Evolutionary conservation across 2,797 vertebrate species (phyloP).

Genomic region (Tympanoctomys barrerae): DNA sequence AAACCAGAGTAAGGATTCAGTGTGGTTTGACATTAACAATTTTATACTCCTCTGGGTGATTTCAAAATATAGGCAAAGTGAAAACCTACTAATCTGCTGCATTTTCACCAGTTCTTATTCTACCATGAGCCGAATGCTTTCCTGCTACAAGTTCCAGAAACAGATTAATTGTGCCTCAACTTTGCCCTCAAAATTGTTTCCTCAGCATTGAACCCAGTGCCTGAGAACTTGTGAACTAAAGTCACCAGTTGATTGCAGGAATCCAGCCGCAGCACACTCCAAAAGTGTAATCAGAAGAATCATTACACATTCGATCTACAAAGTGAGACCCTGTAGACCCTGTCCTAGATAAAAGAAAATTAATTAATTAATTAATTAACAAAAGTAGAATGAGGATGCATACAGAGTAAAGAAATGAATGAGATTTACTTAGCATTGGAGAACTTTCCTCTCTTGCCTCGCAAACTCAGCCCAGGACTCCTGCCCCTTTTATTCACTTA

Average conservation of each 20-base stretch:
- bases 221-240: background rate
- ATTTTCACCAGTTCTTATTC: background rate
- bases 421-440: background rate
- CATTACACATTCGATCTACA: too few species aligned
- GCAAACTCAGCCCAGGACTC: background rate
- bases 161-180: background rate
- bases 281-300: background rate
- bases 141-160: background rate
- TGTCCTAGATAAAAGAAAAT: too few species aligned
- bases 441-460: background rate
- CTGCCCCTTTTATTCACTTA: background rate
- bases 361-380: too few species aligned
- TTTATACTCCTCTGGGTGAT: background rate
- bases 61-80: background rate
- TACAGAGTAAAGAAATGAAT: background rate
- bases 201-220: background rate
- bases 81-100: background rate
- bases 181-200: background rate
- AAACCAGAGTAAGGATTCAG: constrained; percentile 38
- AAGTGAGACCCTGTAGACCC: too few species aligned
- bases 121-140: background rate
- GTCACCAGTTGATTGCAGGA: background rate
- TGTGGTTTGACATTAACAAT: background rate
- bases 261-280: background rate
- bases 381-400: background rate